These are phyloP conservation scores for Thryonomys swinderianus DNA, from an alignment of 2,113 vertebrate species.

Conservation along the genomic window DNA sequence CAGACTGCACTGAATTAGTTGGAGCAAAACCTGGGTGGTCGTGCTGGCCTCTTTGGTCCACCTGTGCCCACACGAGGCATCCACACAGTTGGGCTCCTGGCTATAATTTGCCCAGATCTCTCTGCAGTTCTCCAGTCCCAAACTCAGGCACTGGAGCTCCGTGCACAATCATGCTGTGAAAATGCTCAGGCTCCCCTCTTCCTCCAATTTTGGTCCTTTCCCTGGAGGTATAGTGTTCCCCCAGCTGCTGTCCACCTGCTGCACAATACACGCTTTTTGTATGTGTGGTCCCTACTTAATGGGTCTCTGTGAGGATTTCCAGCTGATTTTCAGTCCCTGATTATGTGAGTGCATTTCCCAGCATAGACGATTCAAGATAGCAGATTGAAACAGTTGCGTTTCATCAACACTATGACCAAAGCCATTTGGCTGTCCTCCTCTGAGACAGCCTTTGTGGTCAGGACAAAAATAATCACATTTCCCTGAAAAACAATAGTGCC, in stretches of 20 bases:
- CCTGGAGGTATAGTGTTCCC: background rate
- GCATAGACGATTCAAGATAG: background rate
- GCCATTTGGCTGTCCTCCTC: constrained; percentile 32
- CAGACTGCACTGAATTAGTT: background rate
- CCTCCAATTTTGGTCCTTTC: background rate
- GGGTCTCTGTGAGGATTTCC: background rate
- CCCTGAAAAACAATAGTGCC: constrained; percentile 55
- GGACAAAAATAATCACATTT: constrained; percentile 63
- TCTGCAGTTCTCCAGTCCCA: background rate
- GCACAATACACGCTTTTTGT: background rate
- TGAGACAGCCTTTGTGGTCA: constrained; percentile 41
- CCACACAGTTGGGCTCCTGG: background rate
- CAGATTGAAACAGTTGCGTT: background rate
- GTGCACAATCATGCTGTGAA: background rate
- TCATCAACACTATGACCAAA: constrained; percentile 34
- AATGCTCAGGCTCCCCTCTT: background rate
- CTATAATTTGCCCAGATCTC: background rate
- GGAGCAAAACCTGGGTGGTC: background rate
- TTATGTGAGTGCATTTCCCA: background rate
- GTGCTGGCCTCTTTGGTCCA: background rate
- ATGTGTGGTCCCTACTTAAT: background rate
- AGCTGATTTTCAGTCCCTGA: background rate
- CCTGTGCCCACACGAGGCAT: background rate
- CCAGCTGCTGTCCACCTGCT: background rate
- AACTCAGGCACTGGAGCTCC: background rate